These are phyloP conservation scores for Heliconius cydno DNA, from an alignment of 2,888 invertebrate genomes.

Conservation along the genomic window DNA sequence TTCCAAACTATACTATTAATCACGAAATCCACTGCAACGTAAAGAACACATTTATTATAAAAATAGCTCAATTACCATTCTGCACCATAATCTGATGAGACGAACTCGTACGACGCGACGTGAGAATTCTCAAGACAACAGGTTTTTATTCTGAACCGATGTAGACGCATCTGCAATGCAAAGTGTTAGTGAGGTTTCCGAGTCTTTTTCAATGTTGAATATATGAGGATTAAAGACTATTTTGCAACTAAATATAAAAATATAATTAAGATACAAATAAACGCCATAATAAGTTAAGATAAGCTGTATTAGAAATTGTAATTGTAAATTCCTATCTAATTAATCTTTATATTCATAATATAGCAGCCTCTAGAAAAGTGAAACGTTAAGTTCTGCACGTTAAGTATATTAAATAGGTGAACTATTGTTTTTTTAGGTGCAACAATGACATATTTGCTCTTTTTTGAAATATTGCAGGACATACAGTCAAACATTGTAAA, in stretches of 20 bases:
- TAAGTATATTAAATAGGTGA: too few species aligned
- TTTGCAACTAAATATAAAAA: neutral
- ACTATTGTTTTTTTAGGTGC: too few species aligned
- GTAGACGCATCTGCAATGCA: constrained; percentile 25
- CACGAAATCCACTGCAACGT: neutral
- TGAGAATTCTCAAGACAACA: constrained; percentile 29
- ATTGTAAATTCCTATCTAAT: too few species aligned
- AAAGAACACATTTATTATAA: neutral
- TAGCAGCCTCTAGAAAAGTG: too few species aligned
- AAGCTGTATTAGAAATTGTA: too few species aligned
- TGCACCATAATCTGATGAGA: constrained; percentile 16
- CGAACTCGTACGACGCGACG: constrained; percentile 3
- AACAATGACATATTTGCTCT: too few species aligned
- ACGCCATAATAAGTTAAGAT: too few species aligned
- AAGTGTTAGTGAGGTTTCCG: constrained; percentile 9
- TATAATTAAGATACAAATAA: too few species aligned
- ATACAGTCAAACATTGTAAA: too few species aligned
- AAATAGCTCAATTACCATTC: constrained; percentile 24
- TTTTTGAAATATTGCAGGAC: too few species aligned
- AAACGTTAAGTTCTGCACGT: too few species aligned
- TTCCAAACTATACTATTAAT: neutral
- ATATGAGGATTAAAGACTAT: neutral
- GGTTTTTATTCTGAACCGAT: constrained; percentile 29
- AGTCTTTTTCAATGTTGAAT: constrained; percentile 12
- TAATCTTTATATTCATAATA: too few species aligned